Percentiles rank a stretch among this genome's conserved stretches.
These are phyloP conservation scores for Phataginus tricuspis DNA, from an alignment of 2,797 vertebrate species.

Conservation along the genomic window DNA sequence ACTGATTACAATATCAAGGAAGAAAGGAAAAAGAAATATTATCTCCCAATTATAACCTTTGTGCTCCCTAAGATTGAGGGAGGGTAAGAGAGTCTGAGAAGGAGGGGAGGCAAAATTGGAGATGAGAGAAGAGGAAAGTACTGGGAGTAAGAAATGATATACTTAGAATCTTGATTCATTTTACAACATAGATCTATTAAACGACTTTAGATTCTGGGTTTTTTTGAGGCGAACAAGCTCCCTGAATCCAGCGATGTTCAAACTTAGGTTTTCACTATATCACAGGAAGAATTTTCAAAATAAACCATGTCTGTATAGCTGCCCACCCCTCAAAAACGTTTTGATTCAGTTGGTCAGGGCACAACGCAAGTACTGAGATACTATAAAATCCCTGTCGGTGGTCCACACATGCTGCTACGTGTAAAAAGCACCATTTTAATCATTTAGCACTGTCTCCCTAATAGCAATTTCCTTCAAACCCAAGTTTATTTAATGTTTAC, in stretches of 20 bases:
- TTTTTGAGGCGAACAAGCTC: neutral
- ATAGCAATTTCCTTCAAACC: neutral
- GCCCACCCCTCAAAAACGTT: neutral
- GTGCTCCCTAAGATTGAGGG: neutral
- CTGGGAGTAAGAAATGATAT: neutral
- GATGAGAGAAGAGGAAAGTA: neutral
- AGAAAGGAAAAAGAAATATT: neutral
- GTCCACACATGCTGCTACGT: neutral
- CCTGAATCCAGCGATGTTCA: neutral
- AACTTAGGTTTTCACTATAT: neutral
- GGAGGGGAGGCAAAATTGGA: neutral
- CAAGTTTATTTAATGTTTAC: neutral
- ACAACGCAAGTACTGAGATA: neutral
- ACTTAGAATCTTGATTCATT: neutral
- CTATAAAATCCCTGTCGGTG: neutral
- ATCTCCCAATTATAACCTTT: neutral
- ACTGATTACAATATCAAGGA: neutral
- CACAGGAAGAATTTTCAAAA: constrained; percentile 5
- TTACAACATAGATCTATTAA: neutral
- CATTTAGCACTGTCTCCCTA: neutral
- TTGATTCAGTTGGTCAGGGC: neutral
- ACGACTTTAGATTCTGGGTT: neutral
- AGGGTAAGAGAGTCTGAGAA: neutral
- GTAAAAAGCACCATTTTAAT: constrained; percentile 1
- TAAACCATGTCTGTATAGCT: neutral